These are phyloP conservation scores for Drosophila ohnishii DNA, from an alignment of 1,140 invertebrate genomes.

Conservation along the genomic window DNA sequence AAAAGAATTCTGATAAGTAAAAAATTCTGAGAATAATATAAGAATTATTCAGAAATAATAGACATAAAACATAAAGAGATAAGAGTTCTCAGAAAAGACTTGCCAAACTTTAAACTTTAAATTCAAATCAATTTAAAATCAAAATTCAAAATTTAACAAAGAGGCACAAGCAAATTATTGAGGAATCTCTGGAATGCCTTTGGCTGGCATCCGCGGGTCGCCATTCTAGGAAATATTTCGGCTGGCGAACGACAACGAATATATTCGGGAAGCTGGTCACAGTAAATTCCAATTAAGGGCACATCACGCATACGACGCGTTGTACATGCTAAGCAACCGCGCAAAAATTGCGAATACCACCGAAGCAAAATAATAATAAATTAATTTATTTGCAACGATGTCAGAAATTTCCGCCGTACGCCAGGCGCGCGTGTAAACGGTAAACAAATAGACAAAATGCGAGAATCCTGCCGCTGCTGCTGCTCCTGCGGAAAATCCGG, in stretches of 20 bases:
- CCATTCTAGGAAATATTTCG: constrained; percentile 21
- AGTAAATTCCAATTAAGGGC: constrained; percentile 77
- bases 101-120: neutral
- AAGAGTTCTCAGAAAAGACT: neutral
- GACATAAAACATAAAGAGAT: too few species aligned
- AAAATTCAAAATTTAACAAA: neutral
- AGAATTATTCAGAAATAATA: neutral
- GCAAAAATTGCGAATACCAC: constrained; percentile 38
- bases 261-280: constrained; percentile 37
- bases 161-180: neutral
- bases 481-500: neutral
- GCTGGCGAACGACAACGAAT: constrained; percentile 10
- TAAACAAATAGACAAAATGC: constrained; percentile 25
- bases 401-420: constrained; percentile 58
- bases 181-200: constrained; percentile 5
- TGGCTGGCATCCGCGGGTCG: neutral
- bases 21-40: neutral
- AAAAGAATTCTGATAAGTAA: neutral
- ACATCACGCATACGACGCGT: constrained; percentile 72
- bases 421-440: constrained; percentile 47
- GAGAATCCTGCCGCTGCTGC: neutral
- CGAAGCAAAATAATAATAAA: constrained; percentile 69
- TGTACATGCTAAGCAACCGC: constrained; percentile 65
- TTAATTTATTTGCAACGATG: constrained; percentile 77
- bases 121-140: constrained; percentile 1